These are phyloP conservation scores for Myrmecophaga tridactyla DNA, from an alignment of 2,113 vertebrate species.

Conservation along the genomic window DNA sequence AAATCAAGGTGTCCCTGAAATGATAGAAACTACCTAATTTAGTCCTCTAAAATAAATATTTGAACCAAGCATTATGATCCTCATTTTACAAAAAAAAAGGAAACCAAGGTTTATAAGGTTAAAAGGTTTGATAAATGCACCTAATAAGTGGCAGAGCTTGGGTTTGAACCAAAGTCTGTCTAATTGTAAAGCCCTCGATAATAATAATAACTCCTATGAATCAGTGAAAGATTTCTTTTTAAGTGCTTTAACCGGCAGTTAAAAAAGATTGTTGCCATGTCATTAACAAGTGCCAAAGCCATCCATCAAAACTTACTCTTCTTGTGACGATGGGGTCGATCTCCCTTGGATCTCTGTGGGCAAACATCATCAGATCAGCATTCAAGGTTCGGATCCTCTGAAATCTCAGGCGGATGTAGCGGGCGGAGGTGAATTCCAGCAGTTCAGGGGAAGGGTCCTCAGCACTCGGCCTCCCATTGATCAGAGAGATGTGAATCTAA, in stretches of 20 bases:
- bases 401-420: slow-evolving; percentile 94
- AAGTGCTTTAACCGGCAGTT: background rate
- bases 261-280: background rate
- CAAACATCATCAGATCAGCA: slow-evolving; percentile 97
- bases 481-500: slow-evolving; percentile 97
- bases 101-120: background rate
- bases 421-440: slow-evolving; percentile 95
- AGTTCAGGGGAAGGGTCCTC: slow-evolving; percentile 93
- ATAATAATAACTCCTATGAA: background rate
- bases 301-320: slow-evolving; percentile 85
- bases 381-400: slow-evolving; percentile 96
- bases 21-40: background rate
- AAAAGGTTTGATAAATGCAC: background rate
- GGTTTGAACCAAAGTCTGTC: background rate
- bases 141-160: background rate
- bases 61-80: background rate
- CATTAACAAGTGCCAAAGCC: background rate
- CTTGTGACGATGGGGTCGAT: slow-evolving; percentile 95
- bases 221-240: background rate
- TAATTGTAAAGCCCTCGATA: background rate
- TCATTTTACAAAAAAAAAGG: slow-evolving; percentile 13
- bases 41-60: background rate
- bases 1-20: background rate
- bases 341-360: slow-evolving; percentile 89
- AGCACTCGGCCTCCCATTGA: slow-evolving; percentile 96